Evolutionary conservation across 2,888 invertebrate species (phyloP), one percentile per base, ranked within the genome.

Genomic region (Metallyticus violacea): DNA sequence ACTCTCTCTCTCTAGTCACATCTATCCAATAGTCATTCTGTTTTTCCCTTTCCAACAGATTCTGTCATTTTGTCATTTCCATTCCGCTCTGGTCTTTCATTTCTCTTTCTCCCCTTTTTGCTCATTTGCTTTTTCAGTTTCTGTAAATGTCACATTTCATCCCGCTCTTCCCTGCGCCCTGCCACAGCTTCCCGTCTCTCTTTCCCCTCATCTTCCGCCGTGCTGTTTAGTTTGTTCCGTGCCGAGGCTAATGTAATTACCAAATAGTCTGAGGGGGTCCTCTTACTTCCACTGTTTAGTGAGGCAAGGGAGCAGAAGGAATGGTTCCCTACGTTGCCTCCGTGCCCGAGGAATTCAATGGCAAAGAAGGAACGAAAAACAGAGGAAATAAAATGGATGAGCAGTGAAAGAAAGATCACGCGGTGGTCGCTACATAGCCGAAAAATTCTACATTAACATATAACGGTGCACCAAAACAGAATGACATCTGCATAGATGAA

Each of bases 141-240:
- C 76, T 82, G 26, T 26, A 22, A 82, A 76, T 82, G 82, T 76
- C 82, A 82, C 82, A 76, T 82, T 82, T 82, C 76, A 82, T 82
- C n/a, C 29, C 5, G 9, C 25, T n/a, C 27, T 28, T 40, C 40
- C 40, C 40, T 26, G 25, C 7, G 9, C n/a, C 81, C 9, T 81
- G 25, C 22, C 81, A 26, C 25, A 30, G 22, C 40, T 62, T 62
- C 40, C 40, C 40, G 40, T 80, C 15, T 80, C 9, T 7, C 29
- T 28, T 40, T 81, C 29, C 40, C 40, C 26, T 1, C 27, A 30
- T 40, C 25, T 81, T 81, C 22, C 81, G n/a, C 25, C 26, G 22
- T 30, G 6, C 28, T 81, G 81, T 81, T 30, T 15, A 28, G 81
- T 15, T 30, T 30, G 81, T 30, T 81, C 30, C 30, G 81, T 5